Evolutionary conservation across 1,140 invertebrate genomes (phyloP).

Genomic region (Schlechtendalia chinensis): DNA sequence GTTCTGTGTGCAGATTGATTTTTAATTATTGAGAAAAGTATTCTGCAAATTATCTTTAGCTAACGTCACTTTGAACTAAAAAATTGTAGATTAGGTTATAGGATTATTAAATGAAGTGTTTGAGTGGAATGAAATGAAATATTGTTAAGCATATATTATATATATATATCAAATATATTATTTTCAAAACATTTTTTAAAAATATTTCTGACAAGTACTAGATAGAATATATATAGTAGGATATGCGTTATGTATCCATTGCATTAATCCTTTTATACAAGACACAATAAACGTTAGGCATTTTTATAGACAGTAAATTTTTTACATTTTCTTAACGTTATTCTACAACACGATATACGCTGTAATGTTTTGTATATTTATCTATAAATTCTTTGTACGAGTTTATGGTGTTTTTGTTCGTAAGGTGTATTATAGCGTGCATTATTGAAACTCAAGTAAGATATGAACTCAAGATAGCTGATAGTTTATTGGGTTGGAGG

Average conservation of each 20-base stretch:
- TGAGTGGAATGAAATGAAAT: no score
- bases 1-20: not conserved
- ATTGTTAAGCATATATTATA: no score
- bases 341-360: not conserved
- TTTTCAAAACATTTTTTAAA: no score
- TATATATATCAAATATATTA: no score
- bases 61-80: not conserved
- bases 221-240: not conserved
- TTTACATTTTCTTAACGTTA: not conserved
- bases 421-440: slow-evolving; percentile 35
- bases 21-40: not conserved
- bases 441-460: slow-evolving; percentile 40
- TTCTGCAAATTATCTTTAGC: not conserved
- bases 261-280: not conserved
- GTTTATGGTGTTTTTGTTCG: slow-evolving; percentile 13
- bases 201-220: no score
- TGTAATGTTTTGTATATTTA: not conserved
- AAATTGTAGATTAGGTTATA: not conserved
- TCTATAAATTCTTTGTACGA: not conserved
- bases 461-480: slow-evolving; percentile 35
- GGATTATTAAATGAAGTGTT: no score
- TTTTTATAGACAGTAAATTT: not conserved
- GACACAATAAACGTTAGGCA: not conserved
- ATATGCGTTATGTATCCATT: not conserved
- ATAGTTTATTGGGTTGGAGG: slow-evolving; percentile 40